phyloP scores from a whole-genome alignment of 2,113 vertebrate genomes.

The Zapus hudsonius region DNA sequence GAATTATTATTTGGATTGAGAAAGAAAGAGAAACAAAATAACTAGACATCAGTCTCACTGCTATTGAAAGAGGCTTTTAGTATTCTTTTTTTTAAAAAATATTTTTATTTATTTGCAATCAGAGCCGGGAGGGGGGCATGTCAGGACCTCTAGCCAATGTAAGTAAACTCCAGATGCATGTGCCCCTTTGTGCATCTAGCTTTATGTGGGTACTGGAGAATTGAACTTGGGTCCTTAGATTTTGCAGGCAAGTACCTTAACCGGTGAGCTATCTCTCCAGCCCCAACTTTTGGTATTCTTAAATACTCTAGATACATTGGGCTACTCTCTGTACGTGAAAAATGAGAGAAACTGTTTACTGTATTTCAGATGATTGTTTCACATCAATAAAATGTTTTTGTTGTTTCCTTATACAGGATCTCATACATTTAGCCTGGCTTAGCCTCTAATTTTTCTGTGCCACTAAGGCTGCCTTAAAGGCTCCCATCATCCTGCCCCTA shows the following conservation, averaged over 20 bases:
- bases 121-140: no score
- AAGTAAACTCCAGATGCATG: no score
- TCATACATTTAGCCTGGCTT: background rate
- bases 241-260: no score
- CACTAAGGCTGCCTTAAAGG: background rate
- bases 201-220: no score
- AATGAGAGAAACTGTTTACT: slow-evolving; percentile 4
- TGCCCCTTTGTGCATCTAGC: no score
- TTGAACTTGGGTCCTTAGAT: no score
- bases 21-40: slow-evolving; percentile 14
- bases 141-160: no score
- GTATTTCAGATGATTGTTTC: slow-evolving; percentile 44
- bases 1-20: slow-evolving; percentile 26
- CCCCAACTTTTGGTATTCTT: slow-evolving; percentile 37
- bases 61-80: slow-evolving; percentile 4
- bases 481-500: background rate
- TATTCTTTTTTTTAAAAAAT: no score
- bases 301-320: background rate
- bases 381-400: no score
- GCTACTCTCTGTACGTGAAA: slow-evolving; percentile 47
- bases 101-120: no score
- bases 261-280: no score
- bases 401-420: no score
- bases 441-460: background rate
- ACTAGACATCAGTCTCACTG: slow-evolving; percentile 23